Base-by-base conservation (phyloP, 2,113 vertebrate genomes). In the Gavia stellata region DNA sequence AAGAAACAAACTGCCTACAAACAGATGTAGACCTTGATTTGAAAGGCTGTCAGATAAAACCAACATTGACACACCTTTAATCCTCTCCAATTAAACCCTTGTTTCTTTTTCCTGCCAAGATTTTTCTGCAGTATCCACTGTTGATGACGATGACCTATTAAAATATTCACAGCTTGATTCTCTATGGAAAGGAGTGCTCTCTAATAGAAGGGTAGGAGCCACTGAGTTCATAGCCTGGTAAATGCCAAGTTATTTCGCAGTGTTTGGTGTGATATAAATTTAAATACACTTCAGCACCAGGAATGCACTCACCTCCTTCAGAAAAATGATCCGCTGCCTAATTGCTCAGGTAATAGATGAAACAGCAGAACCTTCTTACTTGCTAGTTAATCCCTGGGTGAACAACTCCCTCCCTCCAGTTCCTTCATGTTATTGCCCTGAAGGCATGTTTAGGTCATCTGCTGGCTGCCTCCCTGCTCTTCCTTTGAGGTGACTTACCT, bases 31-130 rank as follows among this genome's bases (percentile, higher is more conserved):
- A 56, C 79, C 81, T 90, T 75, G 56, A 80, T 87, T 88, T 91
- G 61, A 79, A 78, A 88, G 44, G 26, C 9, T 86, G 42, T 73
- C 83, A 96, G 83, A 91, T 82, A 95, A 95, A 87, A 75, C 49
- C 79, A 94, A 74, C 67, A 74, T 0, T 71, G 87, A 67, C 88
- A 92, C 90, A 91, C 71, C 95, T 88, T 96, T 92, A 96, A 93
- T 94, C 71, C 85, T 83, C 66, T 82, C 49, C 80, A 89, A 56
- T 61, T 89, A 95, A 92, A 81, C 36, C 23, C 44, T 81, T 79
- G 34, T 17, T 95, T 82, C 62, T 85, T 81, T 86, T 70, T 71
- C 61, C 65, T 81, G 49, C 59, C 75, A 92, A 74, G 33, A 74
- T 72, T 72, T 85, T 77, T 77, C 47, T 62, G 40, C 38, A 58